phyloP scores from a whole-genome alignment of 2,888 invertebrate genomes.

The Alsophila aescularia region DNA sequence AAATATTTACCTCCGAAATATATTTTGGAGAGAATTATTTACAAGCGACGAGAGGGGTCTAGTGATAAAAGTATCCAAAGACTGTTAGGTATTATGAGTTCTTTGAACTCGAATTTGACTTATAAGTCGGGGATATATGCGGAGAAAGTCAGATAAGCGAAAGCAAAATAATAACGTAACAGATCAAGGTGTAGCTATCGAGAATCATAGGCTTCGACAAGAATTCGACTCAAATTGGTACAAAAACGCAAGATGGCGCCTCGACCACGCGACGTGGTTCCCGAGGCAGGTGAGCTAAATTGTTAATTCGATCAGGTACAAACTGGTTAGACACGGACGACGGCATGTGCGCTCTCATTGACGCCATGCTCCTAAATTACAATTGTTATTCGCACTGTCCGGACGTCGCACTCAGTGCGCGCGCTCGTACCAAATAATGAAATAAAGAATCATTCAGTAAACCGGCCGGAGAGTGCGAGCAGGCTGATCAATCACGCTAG shows the following conservation, averaged over 20 bases:
- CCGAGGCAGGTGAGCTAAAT: constrained; percentile 48
- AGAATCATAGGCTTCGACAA: constrained; percentile 68
- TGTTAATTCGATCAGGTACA: constrained; percentile 41
- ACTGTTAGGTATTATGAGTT: constrained; percentile 81
- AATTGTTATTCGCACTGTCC: constrained; percentile 20
- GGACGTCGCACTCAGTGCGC: constrained; percentile 19
- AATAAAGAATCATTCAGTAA: constrained; percentile 22
- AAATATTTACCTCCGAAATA: constrained; percentile 78
- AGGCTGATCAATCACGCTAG: constrained; percentile 48
- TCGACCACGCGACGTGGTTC: constrained; percentile 46
- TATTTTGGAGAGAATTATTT: constrained; percentile 83
- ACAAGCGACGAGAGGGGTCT: constrained; percentile 79
- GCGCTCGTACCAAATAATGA: constrained; percentile 10
- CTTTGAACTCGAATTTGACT: constrained; percentile 76
- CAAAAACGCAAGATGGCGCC: constrained; percentile 61
- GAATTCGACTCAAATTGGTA: constrained; percentile 53
- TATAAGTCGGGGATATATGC: constrained; percentile 74
- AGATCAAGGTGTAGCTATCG: constrained; percentile 67
- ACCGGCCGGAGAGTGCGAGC: constrained; percentile 32
- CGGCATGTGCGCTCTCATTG: constrained; percentile 46
- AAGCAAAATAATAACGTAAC: constrained; percentile 59
- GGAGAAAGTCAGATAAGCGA: constrained; percentile 74
- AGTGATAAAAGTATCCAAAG: constrained; percentile 83
- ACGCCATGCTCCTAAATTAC: constrained; percentile 52
- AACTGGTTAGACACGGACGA: constrained; percentile 37